These are phyloP conservation scores for Pogonognathellus flavescens DNA, from an alignment of 1,140 invertebrate species.

Conservation along the genomic window DNA sequence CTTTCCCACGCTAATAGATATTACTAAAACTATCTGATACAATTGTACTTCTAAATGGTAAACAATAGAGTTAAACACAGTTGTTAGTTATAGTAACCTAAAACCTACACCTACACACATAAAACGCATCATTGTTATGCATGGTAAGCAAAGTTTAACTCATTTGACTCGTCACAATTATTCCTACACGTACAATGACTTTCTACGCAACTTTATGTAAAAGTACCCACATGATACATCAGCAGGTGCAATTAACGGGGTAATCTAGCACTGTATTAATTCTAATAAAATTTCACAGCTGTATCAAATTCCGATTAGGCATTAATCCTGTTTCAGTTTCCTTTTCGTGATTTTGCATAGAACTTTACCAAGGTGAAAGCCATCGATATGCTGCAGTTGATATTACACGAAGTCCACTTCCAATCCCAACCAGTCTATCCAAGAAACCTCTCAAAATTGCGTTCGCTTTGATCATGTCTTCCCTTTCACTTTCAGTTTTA, in stretches of 20 bases:
- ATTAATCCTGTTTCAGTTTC: not conserved
- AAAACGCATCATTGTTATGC: no score
- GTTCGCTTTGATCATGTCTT: not conserved
- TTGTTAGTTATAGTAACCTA: not conserved
- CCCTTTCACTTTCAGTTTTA: not conserved
- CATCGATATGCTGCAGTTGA: slow-evolving; percentile 26
- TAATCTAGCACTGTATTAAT: no score
- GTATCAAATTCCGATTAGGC: not conserved
- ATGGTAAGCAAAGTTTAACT: no score
- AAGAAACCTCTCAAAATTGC: not conserved
- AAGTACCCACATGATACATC: no score
- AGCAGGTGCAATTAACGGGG: no score
- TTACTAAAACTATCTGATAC: not conserved
- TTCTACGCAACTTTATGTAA: no score
- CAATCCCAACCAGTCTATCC: not conserved
- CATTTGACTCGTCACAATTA: no score
- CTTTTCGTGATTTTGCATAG: not conserved
- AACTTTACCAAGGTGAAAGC: slow-evolving; percentile 31
- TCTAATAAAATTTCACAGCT: no score
- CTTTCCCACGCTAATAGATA: slow-evolving; percentile 1
- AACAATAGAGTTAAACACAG: not conserved
- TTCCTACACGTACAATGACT: no score
- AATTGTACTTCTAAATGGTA: not conserved
- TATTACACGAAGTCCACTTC: slow-evolving; percentile 22
- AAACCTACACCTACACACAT: not conserved